Conservation (phyloP, 2,797 vertebrate genomes). For the Galagoides demidoff region DNA sequence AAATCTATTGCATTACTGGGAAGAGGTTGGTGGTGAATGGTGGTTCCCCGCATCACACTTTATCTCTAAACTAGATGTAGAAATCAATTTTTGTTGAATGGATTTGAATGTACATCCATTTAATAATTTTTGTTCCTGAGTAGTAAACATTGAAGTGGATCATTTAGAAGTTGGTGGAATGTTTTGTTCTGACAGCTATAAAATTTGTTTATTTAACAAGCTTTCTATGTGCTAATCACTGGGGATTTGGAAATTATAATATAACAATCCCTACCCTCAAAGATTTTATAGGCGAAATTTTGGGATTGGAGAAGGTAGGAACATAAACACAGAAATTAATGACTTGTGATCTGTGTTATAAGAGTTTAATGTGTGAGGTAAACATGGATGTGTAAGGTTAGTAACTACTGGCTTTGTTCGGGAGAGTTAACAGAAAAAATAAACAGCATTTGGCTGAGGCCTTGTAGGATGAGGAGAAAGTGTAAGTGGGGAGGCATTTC, state of each 20-base stretch:
- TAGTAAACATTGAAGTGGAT: background rate
- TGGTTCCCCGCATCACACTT: background rate
- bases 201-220: background rate
- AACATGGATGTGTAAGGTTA: background rate
- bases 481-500: background rate
- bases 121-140: background rate
- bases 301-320: background rate
- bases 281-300: background rate
- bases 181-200: background rate
- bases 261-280: background rate
- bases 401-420: background rate
- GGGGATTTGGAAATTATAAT: background rate
- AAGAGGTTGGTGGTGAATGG: background rate
- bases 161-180: too few species aligned
- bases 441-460: background rate
- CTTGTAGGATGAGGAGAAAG: background rate
- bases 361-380: background rate
- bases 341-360: background rate
- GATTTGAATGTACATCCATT: background rate
- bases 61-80: fast-evolving
- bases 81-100: background rate
- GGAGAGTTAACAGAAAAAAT: background rate
- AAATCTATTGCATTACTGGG: background rate
- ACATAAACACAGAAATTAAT: background rate
- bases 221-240: background rate